Base-by-base conservation (phyloP, 2,888 invertebrate species). In the Dynastes maya region DNA sequence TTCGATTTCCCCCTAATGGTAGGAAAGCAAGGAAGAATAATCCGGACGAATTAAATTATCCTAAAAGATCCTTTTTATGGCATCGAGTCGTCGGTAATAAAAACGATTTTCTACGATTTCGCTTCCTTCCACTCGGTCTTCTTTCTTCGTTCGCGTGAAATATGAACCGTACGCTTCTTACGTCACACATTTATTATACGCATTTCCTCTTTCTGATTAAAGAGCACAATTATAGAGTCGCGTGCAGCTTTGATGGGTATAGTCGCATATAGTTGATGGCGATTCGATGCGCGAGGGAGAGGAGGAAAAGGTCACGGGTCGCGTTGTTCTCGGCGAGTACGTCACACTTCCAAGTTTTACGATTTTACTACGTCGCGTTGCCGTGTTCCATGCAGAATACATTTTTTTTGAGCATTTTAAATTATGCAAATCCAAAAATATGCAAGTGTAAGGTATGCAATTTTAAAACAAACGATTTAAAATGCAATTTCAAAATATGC, bases 161-260 rank as follows among this genome's bases (percentile, higher is more conserved):
- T 16, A 22, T 27, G 8, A 8, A 22, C 9, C 37, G 37, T 6
- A 16, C 72, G 58, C 37, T 58, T 58, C 58, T 72, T 58, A 37
- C 72, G 58, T 72, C 58, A 58, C 37, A 53, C 58, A 58, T 55
- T 55, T 32, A 72, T 72, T 72, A 72, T 72, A 37, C 22, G 49
- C 27, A 29, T n/a, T 11, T 53, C 37, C 58, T 13, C 55, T 70
- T 49, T 71, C 55, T 71, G 53, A 71, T 71, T 53, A 71, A 68
- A 49, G 51, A 27, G 53, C 53, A 70, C 70, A 72, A 72, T 72
- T 40, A 61, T 72, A 72, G n/a, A 9, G 45, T 49, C 16, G 16
- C 67, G 67, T 67, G 67, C 67, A 67, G 45, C 72, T 55, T 70
- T 70, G 70, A 61, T 58, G 55, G 8, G 58, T 58, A 40, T 61